Evolutionary conservation across 2,888 invertebrate species (phyloP).

Genomic region (Platerodrilus igneus): DNA sequence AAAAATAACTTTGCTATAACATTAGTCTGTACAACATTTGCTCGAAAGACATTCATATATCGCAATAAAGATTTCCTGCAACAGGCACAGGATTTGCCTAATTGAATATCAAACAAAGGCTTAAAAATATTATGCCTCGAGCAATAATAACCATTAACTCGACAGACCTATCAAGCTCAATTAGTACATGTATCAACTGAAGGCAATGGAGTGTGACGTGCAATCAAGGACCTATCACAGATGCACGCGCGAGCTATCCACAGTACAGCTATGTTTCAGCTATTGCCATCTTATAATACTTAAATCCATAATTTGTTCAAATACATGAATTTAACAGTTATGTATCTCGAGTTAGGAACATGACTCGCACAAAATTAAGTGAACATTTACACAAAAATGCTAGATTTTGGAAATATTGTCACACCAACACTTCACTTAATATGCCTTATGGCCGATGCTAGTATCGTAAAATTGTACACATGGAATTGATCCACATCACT

Average conservation of each 20-base stretch:
- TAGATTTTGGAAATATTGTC: conserved; percentile 34
- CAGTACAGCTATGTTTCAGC: conserved; percentile 19
- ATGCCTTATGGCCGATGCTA: conserved; percentile 25
- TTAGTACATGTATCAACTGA: conserved; percentile 25
- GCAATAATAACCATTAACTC: conserved; percentile 20
- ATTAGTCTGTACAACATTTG: conserved; percentile 46
- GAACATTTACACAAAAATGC: conserved; percentile 40
- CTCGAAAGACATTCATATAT: too few relatives aligned
- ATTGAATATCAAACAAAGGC: conserved; percentile 13
- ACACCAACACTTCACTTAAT: conserved; percentile 25
- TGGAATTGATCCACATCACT: conserved; percentile 28
- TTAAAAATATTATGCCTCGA: conserved; percentile 15
- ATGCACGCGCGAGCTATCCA: conserved; percentile 37
- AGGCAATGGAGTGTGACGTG: conserved; percentile 33
- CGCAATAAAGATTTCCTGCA: too few relatives aligned
- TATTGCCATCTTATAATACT: conserved; percentile 37
- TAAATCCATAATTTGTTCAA: conserved; percentile 30
- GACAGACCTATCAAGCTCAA: conserved; percentile 9
- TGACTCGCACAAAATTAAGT: conserved; percentile 42
- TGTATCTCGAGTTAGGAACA: conserved; percentile 43
- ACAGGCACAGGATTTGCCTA: conserved; percentile 18
- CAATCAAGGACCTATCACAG: conserved; percentile 44
- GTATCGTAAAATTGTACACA: conserved; percentile 21
- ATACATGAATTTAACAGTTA: conserved; percentile 41
- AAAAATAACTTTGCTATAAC: conserved; percentile 46